Evolutionary conservation across 2,113 vertebrate genomes (phyloP).

Genomic region (Phrynosoma platyrhinos): DNA sequence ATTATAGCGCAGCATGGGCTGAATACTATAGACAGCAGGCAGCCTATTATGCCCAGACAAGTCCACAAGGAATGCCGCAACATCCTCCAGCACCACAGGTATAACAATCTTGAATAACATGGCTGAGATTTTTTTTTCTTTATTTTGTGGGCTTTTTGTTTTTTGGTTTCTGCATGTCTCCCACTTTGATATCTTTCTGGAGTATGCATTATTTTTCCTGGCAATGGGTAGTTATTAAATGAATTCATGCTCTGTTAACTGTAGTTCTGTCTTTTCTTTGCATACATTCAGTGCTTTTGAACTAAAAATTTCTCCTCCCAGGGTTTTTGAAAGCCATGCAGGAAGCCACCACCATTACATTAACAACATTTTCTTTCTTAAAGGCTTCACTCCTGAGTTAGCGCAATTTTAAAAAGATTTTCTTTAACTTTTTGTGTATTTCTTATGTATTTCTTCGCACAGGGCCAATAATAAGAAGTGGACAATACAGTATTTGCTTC

Average conservation of each 20-base stretch:
- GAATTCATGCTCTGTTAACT: slow-evolving; percentile 72
- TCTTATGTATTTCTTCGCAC: slow-evolving; percentile 99
- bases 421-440: slow-evolving; percentile 99
- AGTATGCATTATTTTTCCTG: slow-evolving; percentile 72
- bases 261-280: slow-evolving; percentile 70
- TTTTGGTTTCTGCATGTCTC: slow-evolving; percentile 72
- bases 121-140: slow-evolving; percentile 43
- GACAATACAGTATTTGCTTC: slow-evolving; percentile 99
- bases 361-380: slow-evolving; percentile 89
- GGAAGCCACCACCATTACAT: slow-evolving; percentile 82
- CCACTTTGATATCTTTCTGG: slow-evolving; percentile 68
- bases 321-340: slow-evolving; percentile 91
- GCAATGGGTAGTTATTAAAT: slow-evolving; percentile 64
- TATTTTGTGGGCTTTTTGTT: slow-evolving; percentile 52
- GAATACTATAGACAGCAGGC: slow-evolving; percentile 98
- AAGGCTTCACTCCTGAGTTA: slow-evolving; percentile 91
- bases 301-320: slow-evolving; percentile 80
- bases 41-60: slow-evolving; percentile 94
- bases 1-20: slow-evolving; percentile 98
- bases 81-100: slow-evolving; percentile 93
- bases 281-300: slow-evolving; percentile 74
- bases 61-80: slow-evolving; percentile 93
- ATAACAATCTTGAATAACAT: slow-evolving; percentile 72
- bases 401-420: slow-evolving; percentile 87
- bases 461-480: slow-evolving; percentile 99